Conservation (phyloP, 1,140 invertebrate species). For the Asbolus verrucosus region DNA sequence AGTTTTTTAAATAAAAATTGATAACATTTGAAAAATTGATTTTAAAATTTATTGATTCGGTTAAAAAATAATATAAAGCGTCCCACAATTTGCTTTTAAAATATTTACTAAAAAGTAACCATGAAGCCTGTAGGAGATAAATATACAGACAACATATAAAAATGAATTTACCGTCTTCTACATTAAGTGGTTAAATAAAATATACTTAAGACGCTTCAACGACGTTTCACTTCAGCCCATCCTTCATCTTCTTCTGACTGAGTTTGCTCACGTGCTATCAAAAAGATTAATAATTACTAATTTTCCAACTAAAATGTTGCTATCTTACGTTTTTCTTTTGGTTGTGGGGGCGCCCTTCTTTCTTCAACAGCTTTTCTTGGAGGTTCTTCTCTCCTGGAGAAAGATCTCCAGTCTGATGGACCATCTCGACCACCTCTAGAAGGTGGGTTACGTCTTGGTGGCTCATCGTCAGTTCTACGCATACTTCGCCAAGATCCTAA, state of each 20-base stretch:
- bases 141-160: conserved; percentile 15
- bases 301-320: no score
- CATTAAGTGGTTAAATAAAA: not conserved
- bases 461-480: conserved; percentile 47
- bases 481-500: conserved; percentile 36
- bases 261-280: conserved; percentile 41
- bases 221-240: conserved; percentile 29
- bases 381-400: conserved; percentile 35
- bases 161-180: conserved; percentile 1
- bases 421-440: conserved; percentile 40
- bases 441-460: conserved; percentile 33
- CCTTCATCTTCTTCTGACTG: conserved; percentile 24
- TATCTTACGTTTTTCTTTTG: conserved; percentile 59
- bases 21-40: no score
- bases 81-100: conserved; percentile 20
- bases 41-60: conserved; percentile 29
- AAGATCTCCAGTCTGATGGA: conserved; percentile 33
- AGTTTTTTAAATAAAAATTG: conserved; percentile 8
- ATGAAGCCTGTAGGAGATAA: conserved; percentile 8
- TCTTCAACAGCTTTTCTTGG: conserved; percentile 44
- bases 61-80: conserved; percentile 29
- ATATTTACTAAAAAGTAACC: not conserved
- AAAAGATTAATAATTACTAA: no score
- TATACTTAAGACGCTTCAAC: conserved; percentile 18
- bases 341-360: conserved; percentile 40